Percentiles rank a stretch among this genome's conserved stretches.
Evolutionary conservation across 1,140 invertebrate species (phyloP).

Genomic region (Penaeus vannamei): DNA sequence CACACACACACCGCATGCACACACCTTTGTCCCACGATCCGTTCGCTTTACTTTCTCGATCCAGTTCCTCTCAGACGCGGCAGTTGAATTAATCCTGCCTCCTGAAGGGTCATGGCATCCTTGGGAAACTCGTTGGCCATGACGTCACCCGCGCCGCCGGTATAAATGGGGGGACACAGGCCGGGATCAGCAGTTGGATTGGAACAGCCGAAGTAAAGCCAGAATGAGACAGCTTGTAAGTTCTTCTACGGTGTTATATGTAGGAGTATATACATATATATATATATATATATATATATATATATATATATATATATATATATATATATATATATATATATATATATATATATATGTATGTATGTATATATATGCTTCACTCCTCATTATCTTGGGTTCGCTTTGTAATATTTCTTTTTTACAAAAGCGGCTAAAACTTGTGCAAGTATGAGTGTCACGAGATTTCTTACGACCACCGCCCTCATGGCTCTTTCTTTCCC

Average conservation of each 20-base stretch:
- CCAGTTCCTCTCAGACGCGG: no score
- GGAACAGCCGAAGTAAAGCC: not conserved
- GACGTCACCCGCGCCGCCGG: constrained; percentile 20
- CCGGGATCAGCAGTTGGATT: not conserved
- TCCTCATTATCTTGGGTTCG: no score
- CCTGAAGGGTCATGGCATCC: not conserved
- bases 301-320: constrained; percentile 19
- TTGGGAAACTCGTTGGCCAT: constrained; percentile 23
- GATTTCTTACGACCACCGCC: not conserved
- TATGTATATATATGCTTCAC: constrained; percentile 17
- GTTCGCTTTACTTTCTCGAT: no score
- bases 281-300: not conserved
- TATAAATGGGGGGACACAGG: constrained; percentile 28
- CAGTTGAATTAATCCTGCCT: no score
- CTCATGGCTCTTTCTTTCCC: not conserved
- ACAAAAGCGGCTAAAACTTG: not conserved
- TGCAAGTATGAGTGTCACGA: not conserved
- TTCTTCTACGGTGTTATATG: not conserved
- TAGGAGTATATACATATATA: not conserved
- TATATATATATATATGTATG: constrained; percentile 44
- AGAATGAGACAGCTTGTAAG: constrained; percentile 64
- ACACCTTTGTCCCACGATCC: no score
- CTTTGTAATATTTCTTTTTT: not conserved
- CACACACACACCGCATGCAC: no score
- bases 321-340: constrained; percentile 51